These are phyloP conservation scores for Ammodramus savannarum DNA, from an alignment of 2,113 vertebrate species.

Conservation along the genomic window DNA sequence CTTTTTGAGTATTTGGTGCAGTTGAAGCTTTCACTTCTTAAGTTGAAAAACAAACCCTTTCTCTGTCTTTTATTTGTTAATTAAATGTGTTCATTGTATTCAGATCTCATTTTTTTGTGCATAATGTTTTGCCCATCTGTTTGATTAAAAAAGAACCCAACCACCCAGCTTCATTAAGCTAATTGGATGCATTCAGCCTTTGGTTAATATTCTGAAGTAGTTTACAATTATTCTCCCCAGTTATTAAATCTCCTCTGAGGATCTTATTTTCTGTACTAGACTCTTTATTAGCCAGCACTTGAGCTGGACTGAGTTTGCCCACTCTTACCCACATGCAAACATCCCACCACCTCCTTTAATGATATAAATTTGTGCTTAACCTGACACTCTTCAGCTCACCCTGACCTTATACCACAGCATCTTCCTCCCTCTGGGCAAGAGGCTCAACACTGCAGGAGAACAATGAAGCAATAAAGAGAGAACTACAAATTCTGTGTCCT, in stretches of 20 bases:
- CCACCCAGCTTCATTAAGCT: constrained; percentile 36
- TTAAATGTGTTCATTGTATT: constrained; percentile 28
- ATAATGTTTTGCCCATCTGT: constrained; percentile 51
- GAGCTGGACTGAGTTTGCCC: background rate
- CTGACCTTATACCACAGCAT: background rate
- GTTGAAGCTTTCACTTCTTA: background rate
- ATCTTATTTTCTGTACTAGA: background rate
- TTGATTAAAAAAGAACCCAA: constrained; percentile 44
- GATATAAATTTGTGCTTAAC: background rate
- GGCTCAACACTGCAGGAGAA: background rate
- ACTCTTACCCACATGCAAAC: background rate
- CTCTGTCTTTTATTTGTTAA: constrained; percentile 20
- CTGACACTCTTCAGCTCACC: background rate
- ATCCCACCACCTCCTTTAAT: background rate
- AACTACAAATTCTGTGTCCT: background rate
- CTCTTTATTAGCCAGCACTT: background rate
- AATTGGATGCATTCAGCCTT: constrained; percentile 24
- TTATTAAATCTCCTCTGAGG: constrained; percentile 31
- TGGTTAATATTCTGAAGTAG: constrained; percentile 52
- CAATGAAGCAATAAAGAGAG: background rate
- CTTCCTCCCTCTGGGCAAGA: background rate
- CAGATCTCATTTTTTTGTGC: constrained; percentile 32
- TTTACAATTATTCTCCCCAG: constrained; percentile 31
- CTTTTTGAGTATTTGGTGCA: background rate
- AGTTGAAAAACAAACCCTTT: constrained; percentile 38